These are phyloP conservation scores for Tor tambroides DNA, from an alignment of 2,113 vertebrate genomes.

Conservation along the genomic window DNA sequence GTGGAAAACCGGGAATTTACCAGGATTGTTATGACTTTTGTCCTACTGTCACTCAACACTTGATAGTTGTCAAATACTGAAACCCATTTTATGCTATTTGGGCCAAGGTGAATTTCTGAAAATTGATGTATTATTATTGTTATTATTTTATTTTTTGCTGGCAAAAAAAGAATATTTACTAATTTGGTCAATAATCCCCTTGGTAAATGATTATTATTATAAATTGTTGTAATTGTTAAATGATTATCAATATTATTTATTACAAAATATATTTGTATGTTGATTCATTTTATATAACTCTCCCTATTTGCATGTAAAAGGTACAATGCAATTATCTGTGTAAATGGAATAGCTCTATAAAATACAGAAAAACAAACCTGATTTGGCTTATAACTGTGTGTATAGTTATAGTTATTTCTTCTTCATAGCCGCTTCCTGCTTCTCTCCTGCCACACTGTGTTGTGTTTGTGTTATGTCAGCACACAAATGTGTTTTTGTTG, in stretches of 20 bases:
- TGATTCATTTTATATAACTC: not conserved
- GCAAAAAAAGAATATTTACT: not conserved
- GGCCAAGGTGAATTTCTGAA: not conserved
- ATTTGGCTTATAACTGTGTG: not conserved
- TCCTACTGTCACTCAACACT: not conserved
- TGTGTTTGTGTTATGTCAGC: conserved; percentile 13
- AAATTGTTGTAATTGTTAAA: not conserved
- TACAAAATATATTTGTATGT: not conserved
- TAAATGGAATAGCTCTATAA: not conserved
- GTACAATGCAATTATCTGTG: not conserved
- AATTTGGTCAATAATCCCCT: not conserved
- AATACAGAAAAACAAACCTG: not conserved
- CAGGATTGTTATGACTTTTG: not conserved
- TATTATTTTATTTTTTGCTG: too few relatives aligned
- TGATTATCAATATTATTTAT: not conserved
- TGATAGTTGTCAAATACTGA: not conserved
- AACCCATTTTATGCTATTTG: not conserved
- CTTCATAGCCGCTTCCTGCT: not conserved
- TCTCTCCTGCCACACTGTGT: not conserved
- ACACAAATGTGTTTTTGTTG: not conserved
- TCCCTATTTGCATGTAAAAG: not conserved
- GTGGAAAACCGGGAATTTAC: conserved; percentile 17
- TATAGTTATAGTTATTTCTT: not conserved
- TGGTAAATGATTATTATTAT: not conserved
- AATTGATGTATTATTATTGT: not conserved